Base-by-base conservation (phyloP, 2,797 vertebrate species). In the Peromyscus melanophrys region DNA sequence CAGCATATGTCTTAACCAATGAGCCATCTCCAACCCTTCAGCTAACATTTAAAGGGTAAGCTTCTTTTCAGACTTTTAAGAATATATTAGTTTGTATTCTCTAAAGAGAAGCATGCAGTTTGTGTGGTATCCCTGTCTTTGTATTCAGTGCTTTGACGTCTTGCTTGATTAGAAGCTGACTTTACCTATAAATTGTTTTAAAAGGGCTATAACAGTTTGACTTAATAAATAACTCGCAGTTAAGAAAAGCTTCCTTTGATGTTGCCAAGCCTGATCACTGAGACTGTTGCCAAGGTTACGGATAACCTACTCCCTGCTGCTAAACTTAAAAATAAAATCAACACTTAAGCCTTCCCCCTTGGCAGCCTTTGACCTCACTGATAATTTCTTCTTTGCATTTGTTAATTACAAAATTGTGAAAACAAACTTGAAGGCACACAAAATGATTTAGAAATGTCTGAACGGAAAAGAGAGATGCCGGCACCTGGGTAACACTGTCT, bases 271-370 rank as follows among this genome's bases (percentile, higher is more conserved):
- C 78, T 71, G 12, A 21, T 92, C 71, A 82, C 49, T 65, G 37
- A 71, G 73, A 65, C 37, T 46, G 52, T 96, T 90, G 27, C 59
- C 75, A 92, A 43, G 67, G 86, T 90, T 92, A 78, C 82, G 0
- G 77, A 21, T 87, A n/a, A 29, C 43, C 25, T 63, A 77, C n/a
- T 65, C 82, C 52, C 34, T 73, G n/a, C 37, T 92, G 46, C 34
- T 63, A 88, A 78, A 88, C 43, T 92, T 25, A 92, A 73, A 92
- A 80, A 96, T 17, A 57, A 92, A 93, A 71, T 57, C 9, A 78
- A 73, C 43, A 37, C 69, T 87, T 90, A 81, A 89, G 77, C 61
- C 17, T 89, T 89, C 65, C 34, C 86, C 43, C 19, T n/a, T 52
- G 52, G 16, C n/a, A 82, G 11, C 19, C 65, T 77, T 86, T 90